Percentiles rank a stretch among this genome's conserved stretches.
Conservation (phyloP, 2,888 invertebrate genomes). For the Sylvicola fuscatus region DNA sequence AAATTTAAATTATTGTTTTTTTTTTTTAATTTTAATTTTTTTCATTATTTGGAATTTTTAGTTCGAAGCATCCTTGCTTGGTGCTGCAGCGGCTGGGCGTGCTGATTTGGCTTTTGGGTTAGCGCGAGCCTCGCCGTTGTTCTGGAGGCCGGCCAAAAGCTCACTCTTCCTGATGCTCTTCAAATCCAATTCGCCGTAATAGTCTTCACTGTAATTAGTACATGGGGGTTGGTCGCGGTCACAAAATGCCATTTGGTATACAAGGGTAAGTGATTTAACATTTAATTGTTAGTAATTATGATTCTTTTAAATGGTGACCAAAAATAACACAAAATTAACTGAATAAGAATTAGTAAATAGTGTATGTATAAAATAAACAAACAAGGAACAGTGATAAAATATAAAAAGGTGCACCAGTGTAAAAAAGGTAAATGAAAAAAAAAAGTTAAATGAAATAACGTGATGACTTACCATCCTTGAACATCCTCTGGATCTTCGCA, state of each 20-base stretch:
- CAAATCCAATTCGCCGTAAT: conserved; percentile 87
- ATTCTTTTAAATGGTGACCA: conserved; percentile 3
- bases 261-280: too few species aligned
- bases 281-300: background rate
- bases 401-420: too few species aligned
- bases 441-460: conserved; percentile 7
- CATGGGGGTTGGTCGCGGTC: conserved; percentile 1
- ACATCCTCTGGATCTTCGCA: conserved; percentile 92
- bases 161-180: conserved; percentile 91
- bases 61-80: conserved; percentile 24
- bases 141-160: conserved; percentile 58
- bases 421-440: conserved; percentile 19
- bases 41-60: conserved; percentile 12
- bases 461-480: conserved; percentile 70
- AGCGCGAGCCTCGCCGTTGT: conserved; percentile 30
- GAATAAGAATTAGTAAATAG: too few species aligned
- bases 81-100: conserved; percentile 31
- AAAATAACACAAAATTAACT: too few species aligned
- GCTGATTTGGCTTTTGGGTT: conserved; percentile 28
- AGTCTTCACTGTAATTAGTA: conserved; percentile 69
- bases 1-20: conserved; percentile 1
- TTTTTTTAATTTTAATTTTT: background rate
- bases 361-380: too few species aligned
- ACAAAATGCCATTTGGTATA: conserved; percentile 1
- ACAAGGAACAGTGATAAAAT: too few species aligned